These are phyloP conservation scores for Macropus fuliginosus DNA, from an alignment of 2,797 vertebrate species.

Conservation along the genomic window DNA sequence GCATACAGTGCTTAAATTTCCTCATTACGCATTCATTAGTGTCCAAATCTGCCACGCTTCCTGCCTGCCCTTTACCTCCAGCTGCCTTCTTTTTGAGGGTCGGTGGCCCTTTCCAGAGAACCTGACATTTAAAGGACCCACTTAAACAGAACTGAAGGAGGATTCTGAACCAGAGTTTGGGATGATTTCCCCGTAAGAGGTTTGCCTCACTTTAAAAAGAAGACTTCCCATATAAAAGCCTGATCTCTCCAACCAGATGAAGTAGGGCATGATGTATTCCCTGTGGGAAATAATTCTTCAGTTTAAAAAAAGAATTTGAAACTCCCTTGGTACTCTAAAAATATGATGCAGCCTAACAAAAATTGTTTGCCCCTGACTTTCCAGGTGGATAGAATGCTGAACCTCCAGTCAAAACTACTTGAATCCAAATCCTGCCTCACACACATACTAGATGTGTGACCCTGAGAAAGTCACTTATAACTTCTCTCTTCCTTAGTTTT, in stretches of 20 bases:
- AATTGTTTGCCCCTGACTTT: background rate
- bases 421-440: no score
- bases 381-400: background rate
- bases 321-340: background rate
- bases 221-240: background rate
- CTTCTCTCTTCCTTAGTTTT: background rate
- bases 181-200: background rate
- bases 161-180: background rate
- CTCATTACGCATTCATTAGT: background rate
- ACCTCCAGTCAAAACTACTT: background rate
- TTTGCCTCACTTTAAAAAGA: background rate
- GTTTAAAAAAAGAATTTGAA: background rate
- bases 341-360: background rate
- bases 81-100: background rate
- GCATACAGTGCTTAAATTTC: background rate
- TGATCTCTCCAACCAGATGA: background rate
- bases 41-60: background rate
- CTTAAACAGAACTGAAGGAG: background rate
- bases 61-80: background rate
- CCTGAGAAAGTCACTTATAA: background rate
- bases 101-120: background rate
- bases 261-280: background rate
- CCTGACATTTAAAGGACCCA: background rate
- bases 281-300: background rate
- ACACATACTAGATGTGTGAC: background rate